These are phyloP conservation scores for Mustela lutreola DNA, from an alignment of 2,113 vertebrate genomes.

Conservation along the genomic window DNA sequence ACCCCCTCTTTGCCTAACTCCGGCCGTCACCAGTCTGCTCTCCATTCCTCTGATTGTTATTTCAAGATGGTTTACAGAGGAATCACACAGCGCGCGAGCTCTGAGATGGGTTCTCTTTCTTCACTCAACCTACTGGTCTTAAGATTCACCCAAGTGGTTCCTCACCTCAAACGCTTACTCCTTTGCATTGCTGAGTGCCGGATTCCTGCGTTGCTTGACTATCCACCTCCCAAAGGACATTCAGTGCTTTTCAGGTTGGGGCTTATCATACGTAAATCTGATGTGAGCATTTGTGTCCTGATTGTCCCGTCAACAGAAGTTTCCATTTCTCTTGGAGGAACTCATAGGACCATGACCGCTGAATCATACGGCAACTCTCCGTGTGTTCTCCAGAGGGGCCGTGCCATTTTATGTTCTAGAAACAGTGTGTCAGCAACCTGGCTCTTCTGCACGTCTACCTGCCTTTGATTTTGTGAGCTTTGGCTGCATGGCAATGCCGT, in stretches of 20 bases:
- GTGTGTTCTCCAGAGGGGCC: neutral
- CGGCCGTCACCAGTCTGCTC: neutral
- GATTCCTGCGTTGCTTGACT: neutral
- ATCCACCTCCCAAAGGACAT: neutral
- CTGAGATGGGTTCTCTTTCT: neutral
- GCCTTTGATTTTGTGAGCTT: neutral
- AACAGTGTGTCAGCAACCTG: neutral
- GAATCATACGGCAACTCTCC: neutral
- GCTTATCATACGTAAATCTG: neutral
- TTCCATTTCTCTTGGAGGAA: neutral
- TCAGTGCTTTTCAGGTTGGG: neutral
- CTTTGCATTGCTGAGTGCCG: neutral
- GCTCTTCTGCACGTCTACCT: neutral
- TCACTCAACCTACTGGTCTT: neutral
- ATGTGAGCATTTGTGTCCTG: neutral
- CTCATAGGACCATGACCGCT: neutral
- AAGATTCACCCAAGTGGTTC: neutral
- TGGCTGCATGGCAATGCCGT: accelerated
- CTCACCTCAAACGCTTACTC: neutral
- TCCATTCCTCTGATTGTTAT: neutral
- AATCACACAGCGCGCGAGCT: too few relatives aligned
- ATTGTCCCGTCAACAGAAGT: neutral
- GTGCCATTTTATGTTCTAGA: neutral
- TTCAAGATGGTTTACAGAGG: neutral
- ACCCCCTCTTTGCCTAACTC: neutral